Percentiles rank a stretch among this genome's conserved stretches.
Evolutionary conservation across 2,113 vertebrate genomes (phyloP).

Genomic region (Emydura subglobosa): DNA sequence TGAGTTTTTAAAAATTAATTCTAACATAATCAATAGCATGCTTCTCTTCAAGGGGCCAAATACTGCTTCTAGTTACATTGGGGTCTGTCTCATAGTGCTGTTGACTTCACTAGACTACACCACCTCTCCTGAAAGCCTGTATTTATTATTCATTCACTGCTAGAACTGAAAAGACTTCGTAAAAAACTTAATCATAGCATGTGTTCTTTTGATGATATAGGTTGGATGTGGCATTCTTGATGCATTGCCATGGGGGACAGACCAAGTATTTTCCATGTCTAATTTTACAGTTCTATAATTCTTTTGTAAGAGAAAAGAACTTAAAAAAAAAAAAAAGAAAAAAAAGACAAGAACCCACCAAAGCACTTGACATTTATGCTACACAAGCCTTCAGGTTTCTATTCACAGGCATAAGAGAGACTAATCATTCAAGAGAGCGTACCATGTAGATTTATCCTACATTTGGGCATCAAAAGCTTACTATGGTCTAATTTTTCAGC

Average conservation of each 20-base stretch:
- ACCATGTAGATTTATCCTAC: background rate
- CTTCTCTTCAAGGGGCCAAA: background rate
- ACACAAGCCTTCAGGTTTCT: background rate
- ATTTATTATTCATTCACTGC: background rate
- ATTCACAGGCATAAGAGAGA: background rate
- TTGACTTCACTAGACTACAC: background rate
- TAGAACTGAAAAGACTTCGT: background rate
- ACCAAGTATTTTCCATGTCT: background rate
- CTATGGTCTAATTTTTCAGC: background rate
- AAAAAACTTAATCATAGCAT: background rate
- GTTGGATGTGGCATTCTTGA: background rate
- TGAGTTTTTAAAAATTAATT: background rate
- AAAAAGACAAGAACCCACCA: background rate
- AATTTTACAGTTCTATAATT: background rate
- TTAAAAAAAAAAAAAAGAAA: background rate
- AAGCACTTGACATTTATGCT: background rate
- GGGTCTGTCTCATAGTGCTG: background rate
- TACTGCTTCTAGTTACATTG: background rate
- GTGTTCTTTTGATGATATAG: background rate
- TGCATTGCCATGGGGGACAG: background rate
- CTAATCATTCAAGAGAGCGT: background rate
- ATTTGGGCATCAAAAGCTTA: background rate
- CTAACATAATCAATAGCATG: background rate
- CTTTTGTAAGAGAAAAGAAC: background rate
- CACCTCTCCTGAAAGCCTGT: background rate